Base-by-base conservation (phyloP, 2,797 vertebrate species). In the Cygnus olor region DNA sequence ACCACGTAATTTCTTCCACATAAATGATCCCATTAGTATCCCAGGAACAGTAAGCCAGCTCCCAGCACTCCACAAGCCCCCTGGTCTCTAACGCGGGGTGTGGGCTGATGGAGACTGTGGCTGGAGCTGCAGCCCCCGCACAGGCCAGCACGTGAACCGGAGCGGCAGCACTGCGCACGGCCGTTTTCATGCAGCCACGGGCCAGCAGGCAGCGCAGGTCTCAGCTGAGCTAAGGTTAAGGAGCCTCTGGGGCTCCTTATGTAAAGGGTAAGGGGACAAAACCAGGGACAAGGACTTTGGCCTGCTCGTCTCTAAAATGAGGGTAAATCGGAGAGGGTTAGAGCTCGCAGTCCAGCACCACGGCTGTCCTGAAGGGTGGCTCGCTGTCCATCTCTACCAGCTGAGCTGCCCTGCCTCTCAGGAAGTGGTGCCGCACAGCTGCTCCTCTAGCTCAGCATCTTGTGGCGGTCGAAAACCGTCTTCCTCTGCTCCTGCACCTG, bases 401-500 rank as follows among this genome's bases (percentile, higher is more conserved):
- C 25, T 7, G 73, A 58, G 80, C 78, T 34, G 51, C 74, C 45
- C 45, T 21, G 54, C 22, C 60, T 38, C 61, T 22, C 45, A 54
- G 51, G 64, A 61, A 25, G 61, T 4, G 78, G 42, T 32, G 61
- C 8, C 0, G 3, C 53, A 14, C 2, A 4, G 53, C 73, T 49
- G 70, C 21, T 66, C 17, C 30, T 90, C 97, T 99, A 99, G 97
- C 99, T 99, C 42, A 99, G 98, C 98, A 99, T 98, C 98, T 99
- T 99, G 97, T 99, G 99, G 38, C 99, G 99, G 88, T 99, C 99
- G 5, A 99, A 99, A 69, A 99, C 99, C 0, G 99, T 99, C 98
- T 99, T 99, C 95, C 99, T 98, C 95, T 99, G 99, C 90, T 99
- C 99, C 97, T 99, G 99, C 94, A 99, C 99, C 97, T 99, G 99